These are phyloP conservation scores for Colaptes auratus DNA, from an alignment of 2,113 vertebrate species.

Conservation along the genomic window DNA sequence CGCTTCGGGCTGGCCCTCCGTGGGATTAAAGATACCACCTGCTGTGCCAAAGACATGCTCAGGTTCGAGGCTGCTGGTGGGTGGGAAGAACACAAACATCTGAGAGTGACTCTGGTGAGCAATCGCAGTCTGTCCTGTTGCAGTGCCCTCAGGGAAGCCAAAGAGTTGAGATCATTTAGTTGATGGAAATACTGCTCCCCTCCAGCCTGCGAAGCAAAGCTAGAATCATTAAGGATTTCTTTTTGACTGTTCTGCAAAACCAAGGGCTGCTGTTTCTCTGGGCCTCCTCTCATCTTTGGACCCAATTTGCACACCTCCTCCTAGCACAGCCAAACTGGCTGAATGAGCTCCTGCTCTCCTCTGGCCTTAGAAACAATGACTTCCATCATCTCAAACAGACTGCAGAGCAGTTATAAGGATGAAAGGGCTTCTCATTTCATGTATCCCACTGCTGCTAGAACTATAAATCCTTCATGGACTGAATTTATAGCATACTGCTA, in stretches of 20 bases:
- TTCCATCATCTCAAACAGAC: constrained; percentile 16
- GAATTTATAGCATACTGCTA: constrained; percentile 54
- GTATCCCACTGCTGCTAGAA: constrained; percentile 49
- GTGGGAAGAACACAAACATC: constrained; percentile 25
- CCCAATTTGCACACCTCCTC: not conserved
- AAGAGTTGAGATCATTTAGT: constrained; percentile 1
- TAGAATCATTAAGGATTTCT: constrained; percentile 24
- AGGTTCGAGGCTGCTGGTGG: constrained; percentile 31
- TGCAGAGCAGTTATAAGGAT: constrained; percentile 44
- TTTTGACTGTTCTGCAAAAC: not conserved
- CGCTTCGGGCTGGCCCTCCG: not conserved
- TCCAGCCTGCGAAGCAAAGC: constrained; percentile 32
- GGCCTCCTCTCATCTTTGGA: constrained; percentile 11
- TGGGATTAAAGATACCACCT: constrained; percentile 56
- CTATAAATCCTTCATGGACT: constrained; percentile 32
- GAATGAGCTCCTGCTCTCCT: constrained; percentile 18
- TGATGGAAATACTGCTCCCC: constrained; percentile 44
- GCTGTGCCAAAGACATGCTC: constrained; percentile 54
- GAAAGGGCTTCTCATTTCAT: constrained; percentile 59
- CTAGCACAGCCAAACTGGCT: not conserved
- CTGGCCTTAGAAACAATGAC: constrained; percentile 43
- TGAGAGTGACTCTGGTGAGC: not conserved
- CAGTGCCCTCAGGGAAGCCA: constrained; percentile 34
- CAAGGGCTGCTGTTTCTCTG: constrained; percentile 21
- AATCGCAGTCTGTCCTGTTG: not conserved